Percentiles rank a stretch among this genome's conserved stretches.
Conservation (phyloP, 1,140 invertebrate species). For the Drosophila nannoptera region DNA sequence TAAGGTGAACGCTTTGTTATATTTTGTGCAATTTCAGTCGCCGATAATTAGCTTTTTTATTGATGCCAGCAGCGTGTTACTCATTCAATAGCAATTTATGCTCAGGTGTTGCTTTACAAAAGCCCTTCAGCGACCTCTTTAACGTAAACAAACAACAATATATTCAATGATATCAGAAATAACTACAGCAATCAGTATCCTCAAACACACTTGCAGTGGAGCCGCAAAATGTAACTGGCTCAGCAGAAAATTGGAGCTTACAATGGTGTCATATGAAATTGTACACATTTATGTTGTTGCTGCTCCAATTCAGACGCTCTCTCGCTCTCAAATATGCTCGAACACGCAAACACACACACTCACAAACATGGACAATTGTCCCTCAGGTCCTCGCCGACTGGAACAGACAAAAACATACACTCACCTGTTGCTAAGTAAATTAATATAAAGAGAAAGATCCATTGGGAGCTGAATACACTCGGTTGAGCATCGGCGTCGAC, state of each 20-base stretch:
- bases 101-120: slow-evolving; percentile 16
- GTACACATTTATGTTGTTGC: slow-evolving; percentile 16
- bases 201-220: slow-evolving; percentile 16
- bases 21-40: not conserved
- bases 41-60: not conserved
- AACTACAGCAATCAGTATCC: slow-evolving; percentile 12
- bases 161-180: slow-evolving; percentile 16
- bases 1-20: no score
- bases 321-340: slow-evolving; percentile 1
- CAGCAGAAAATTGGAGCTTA: slow-evolving; percentile 35
- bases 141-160: slow-evolving; percentile 26
- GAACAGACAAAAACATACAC: slow-evolving; percentile 18
- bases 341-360: slow-evolving; percentile 2
- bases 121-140: slow-evolving; percentile 34
- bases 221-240: slow-evolving; percentile 30
- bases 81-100: slow-evolving; percentile 25
- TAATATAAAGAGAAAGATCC: slow-evolving; percentile 75
- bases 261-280: slow-evolving; percentile 33
- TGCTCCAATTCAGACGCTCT: slow-evolving; percentile 26
- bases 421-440: slow-evolving; percentile 77
- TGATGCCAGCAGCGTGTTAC: slow-evolving; percentile 19
- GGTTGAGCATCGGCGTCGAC: slow-evolving; percentile 63
- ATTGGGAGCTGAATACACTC: slow-evolving; percentile 69
- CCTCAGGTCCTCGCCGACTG: slow-evolving; percentile 36
- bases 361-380: slow-evolving; percentile 11